phyloP scores from a whole-genome alignment of 2,888 invertebrate genomes.

The Rapana venosa region DNA sequence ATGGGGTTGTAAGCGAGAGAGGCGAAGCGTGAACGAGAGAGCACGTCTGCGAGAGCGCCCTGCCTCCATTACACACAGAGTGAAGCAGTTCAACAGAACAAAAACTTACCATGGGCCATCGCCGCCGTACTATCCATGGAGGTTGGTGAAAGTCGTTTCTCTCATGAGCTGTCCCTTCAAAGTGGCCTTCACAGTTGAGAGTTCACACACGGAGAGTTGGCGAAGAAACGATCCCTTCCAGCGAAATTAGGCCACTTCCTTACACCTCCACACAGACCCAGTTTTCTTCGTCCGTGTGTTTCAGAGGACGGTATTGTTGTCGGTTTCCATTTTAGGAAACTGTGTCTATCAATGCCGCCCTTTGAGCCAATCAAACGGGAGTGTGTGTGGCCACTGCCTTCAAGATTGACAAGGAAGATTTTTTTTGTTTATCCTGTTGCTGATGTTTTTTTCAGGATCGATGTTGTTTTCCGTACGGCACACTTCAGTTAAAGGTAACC shows the following conservation, averaged over 20 bases:
- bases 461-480: not conserved
- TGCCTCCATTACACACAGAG: not conserved
- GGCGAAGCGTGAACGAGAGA: not conserved
- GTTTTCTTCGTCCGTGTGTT: slow-evolving; percentile 25
- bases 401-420: slow-evolving; percentile 11
- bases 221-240: not conserved
- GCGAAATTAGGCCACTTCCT: slow-evolving; percentile 34
- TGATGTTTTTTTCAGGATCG: not conserved
- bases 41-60: too few relatives aligned
- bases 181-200: not conserved
- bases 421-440: not conserved
- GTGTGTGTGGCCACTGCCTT: slow-evolving; percentile 27
- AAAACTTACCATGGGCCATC: slow-evolving; percentile 33
- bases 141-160: not conserved
- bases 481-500: not conserved
- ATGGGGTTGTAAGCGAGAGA: not conserved
- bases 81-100: not conserved
- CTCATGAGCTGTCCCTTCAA: not conserved
- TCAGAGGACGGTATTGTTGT: slow-evolving; percentile 34
- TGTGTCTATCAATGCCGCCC: slow-evolving; percentile 31
- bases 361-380: slow-evolving; percentile 10
- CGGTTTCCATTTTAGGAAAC: slow-evolving; percentile 38
- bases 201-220: not conserved
- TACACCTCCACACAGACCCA: slow-evolving; percentile 27
- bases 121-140: slow-evolving; percentile 35